These are phyloP conservation scores for Eucidaris tribuloides DNA, from an alignment of 35 echinoderm and acorn worm species.

Conservation along the genomic window DNA sequence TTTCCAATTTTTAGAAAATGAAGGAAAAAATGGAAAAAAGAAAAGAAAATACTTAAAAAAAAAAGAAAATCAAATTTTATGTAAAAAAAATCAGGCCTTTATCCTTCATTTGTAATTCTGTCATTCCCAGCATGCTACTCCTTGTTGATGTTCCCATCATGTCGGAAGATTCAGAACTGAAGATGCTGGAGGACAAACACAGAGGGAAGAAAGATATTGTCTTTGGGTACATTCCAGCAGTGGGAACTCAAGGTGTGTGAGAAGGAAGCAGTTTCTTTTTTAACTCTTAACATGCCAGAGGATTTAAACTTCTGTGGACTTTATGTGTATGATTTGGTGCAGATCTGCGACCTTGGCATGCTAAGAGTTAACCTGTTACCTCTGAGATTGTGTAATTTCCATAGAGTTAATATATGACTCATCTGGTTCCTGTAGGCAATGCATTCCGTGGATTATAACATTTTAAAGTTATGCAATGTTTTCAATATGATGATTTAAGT, in stretches of 20 bases:
- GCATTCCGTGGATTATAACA: not conserved
- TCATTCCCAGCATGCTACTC: conserved; percentile 23
- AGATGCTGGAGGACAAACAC: not conserved
- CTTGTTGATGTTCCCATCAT: conserved; percentile 35
- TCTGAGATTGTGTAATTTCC: not conserved
- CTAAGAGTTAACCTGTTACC: too few relatives aligned
- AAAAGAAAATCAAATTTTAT: not conserved
- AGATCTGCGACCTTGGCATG: too few relatives aligned
- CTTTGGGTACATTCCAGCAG: conserved; percentile 30
- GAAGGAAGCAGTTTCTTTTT: too few relatives aligned
- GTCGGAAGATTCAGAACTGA: not conserved
- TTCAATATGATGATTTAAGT: not conserved
- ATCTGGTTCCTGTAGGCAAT: not conserved
- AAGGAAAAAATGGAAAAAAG: not conserved
- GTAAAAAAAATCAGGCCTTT: too few relatives aligned
- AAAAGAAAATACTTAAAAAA: not conserved
- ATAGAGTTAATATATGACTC: not conserved
- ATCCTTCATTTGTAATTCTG: too few relatives aligned
- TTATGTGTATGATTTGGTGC: too few relatives aligned
- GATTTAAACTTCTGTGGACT: too few relatives aligned
- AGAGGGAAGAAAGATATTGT: conserved; percentile 36
- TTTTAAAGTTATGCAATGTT: not conserved
- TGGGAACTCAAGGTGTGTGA: conserved; percentile 37
- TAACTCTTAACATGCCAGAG: too few relatives aligned
- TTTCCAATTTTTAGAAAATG: not conserved